These are phyloP conservation scores for Serripes groenlandicus DNA, from an alignment of 2,888 invertebrate species.

Conservation along the genomic window DNA sequence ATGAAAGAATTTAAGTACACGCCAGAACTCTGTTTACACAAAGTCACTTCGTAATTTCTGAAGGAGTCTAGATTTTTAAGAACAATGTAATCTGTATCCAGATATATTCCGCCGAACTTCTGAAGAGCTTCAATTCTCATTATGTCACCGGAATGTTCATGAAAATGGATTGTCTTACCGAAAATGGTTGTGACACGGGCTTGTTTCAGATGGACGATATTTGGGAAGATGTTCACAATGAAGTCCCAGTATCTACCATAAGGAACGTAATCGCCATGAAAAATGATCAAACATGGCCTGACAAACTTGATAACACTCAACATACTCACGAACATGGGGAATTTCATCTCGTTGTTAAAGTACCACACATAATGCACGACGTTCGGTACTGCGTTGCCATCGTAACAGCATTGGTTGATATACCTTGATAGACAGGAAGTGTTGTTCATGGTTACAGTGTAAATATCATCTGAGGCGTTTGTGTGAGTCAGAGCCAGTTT, in stretches of 20 bases:
- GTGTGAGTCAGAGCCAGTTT: not conserved
- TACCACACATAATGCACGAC: constrained; percentile 6
- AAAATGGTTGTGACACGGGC: not conserved
- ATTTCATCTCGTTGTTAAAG: not conserved
- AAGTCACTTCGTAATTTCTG: constrained; percentile 15
- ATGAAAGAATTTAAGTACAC: constrained; percentile 21
- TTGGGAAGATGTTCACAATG: not conserved
- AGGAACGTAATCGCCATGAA: not conserved
- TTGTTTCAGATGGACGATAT: not conserved
- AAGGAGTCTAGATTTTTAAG: constrained; percentile 20
- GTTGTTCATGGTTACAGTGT: not conserved
- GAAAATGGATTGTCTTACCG: not conserved
- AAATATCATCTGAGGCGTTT: not conserved
- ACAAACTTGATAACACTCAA: constrained; percentile 2
- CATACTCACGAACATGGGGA: not conserved
- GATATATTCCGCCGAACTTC: constrained; percentile 23
- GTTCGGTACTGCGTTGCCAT: not conserved
- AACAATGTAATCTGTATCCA: constrained; percentile 26
- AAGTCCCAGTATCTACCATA: constrained; percentile 6
- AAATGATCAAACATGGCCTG: not conserved
- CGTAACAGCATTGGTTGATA: not conserved
- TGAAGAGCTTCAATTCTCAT: not conserved
- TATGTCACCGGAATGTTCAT: not conserved
- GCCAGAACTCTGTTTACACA: constrained; percentile 8
- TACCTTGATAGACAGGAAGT: not conserved